Percentiles rank a stretch among this genome's conserved stretches.
phyloP scores from a whole-genome alignment of 2,888 invertebrate genomes.

The Trissolcus brochymenae region DNA sequence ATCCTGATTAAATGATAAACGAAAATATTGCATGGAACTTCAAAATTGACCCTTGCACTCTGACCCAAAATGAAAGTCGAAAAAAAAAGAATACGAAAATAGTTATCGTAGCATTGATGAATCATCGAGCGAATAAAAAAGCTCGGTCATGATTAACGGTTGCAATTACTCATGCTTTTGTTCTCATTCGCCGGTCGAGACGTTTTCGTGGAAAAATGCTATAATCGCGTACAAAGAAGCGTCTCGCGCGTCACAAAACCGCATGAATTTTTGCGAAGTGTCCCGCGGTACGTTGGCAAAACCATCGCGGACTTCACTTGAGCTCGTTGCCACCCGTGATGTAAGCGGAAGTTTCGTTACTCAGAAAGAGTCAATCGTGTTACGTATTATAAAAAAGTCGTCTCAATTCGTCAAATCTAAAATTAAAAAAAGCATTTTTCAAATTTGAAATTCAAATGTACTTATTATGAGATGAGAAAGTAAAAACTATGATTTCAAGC shows the following conservation, averaged over 20 bases:
- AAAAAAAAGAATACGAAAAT: too few relatives aligned
- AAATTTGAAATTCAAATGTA: too few relatives aligned
- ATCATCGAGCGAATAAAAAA: slow-evolving; percentile 19
- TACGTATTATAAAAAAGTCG: neutral
- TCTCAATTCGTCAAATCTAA: too few relatives aligned
- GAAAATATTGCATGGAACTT: too few relatives aligned
- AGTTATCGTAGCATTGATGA: slow-evolving; percentile 9
- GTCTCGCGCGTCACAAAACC: slow-evolving; percentile 19
- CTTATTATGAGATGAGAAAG: too few relatives aligned
- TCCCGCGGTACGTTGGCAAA: slow-evolving; percentile 2
- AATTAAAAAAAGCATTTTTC: too few relatives aligned
- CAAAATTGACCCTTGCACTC: slow-evolving; percentile 11
- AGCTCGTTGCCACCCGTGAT: neutral
- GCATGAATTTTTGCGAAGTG: slow-evolving; percentile 23
- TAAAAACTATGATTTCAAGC: too few relatives aligned
- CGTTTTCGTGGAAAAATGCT: slow-evolving; percentile 23
- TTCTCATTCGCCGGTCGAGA: slow-evolving; percentile 27
- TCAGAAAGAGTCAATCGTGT: neutral
- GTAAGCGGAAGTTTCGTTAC: slow-evolving; percentile 13
- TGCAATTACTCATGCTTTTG: slow-evolving; percentile 42
- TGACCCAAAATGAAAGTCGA: too few relatives aligned
- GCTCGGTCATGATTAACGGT: slow-evolving; percentile 18
- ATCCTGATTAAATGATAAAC: too few relatives aligned
- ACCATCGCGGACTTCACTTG: slow-evolving; percentile 1
- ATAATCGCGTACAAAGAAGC: slow-evolving; percentile 20